These are phyloP conservation scores for Choloepus hoffmanni DNA, from an alignment of 2,113 vertebrate genomes.

Conservation along the genomic window DNA sequence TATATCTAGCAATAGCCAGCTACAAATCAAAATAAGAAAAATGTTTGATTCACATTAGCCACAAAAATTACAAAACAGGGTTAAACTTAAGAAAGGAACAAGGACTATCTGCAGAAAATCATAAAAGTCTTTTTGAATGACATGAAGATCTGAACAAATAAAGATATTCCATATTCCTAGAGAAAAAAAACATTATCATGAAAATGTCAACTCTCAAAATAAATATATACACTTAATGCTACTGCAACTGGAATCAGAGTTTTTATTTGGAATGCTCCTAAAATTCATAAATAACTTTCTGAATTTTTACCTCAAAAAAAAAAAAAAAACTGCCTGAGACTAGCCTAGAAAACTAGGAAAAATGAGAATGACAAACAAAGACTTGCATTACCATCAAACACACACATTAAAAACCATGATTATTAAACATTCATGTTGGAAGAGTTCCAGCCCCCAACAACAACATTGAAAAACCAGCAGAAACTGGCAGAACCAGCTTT, in stretches of 20 bases:
- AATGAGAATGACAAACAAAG: not conserved
- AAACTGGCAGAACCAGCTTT: too few relatives aligned
- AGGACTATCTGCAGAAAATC: not conserved
- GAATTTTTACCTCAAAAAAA: not conserved
- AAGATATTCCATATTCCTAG: not conserved
- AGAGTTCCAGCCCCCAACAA: too few relatives aligned
- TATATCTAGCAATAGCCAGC: not conserved
- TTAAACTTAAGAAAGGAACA: not conserved
- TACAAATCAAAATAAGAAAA: not conserved
- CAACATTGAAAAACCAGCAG: too few relatives aligned
- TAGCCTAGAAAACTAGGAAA: not conserved
- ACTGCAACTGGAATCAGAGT: not conserved
- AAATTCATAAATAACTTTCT: not conserved
- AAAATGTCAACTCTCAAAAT: not conserved
- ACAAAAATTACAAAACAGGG: not conserved
- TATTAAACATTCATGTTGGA: not conserved
- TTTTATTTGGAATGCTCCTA: not conserved
- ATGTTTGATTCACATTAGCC: not conserved
- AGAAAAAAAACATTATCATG: not conserved
- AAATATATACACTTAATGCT: not conserved
- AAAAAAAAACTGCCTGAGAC: not conserved
- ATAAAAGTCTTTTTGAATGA: not conserved
- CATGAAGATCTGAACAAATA: not conserved
- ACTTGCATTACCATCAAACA: too few relatives aligned
- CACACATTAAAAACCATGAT: not conserved